Conservation (phyloP, 2,113 vertebrate species). For the Dicentrarchus labrax region DNA sequence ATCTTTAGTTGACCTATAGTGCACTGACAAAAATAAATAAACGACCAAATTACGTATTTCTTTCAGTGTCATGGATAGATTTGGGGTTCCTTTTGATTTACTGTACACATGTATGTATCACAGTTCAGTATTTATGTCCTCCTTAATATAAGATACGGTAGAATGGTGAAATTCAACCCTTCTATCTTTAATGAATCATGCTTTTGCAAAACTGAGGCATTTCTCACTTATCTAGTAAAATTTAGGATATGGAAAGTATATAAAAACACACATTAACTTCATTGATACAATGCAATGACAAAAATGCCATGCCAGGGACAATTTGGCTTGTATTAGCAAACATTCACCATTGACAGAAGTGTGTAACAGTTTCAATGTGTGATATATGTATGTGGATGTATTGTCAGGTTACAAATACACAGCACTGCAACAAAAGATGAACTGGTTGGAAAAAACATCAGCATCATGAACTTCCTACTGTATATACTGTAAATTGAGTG, state of each 20-base stretch:
- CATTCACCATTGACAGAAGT: not conserved
- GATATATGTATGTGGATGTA: too few relatives aligned
- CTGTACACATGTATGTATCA: not conserved
- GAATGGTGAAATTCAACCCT: too few relatives aligned
- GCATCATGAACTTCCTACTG: not conserved
- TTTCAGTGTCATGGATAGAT: not conserved
- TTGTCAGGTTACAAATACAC: too few relatives aligned
- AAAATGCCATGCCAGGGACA: not conserved
- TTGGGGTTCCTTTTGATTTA: not conserved
- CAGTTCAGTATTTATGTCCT: not conserved
- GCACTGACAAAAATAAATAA: not conserved
- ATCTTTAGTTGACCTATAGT: not conserved
- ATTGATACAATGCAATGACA: too few relatives aligned
- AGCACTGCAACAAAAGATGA: not conserved
- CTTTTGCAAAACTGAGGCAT: not conserved
- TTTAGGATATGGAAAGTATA: not conserved
- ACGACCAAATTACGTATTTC: not conserved
- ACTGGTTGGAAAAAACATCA: not conserved
- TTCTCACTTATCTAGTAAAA: not conserved
- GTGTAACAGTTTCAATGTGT: too few relatives aligned
- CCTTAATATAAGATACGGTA: too few relatives aligned
- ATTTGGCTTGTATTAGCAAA: not conserved
- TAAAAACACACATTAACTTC: not conserved
- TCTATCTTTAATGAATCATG: not conserved
- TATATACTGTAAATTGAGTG: slow-evolving; percentile 59